These are phyloP conservation scores for Cyanoramphus novaezelandiae DNA, from an alignment of 2,113 vertebrate genomes.

Conservation along the genomic window DNA sequence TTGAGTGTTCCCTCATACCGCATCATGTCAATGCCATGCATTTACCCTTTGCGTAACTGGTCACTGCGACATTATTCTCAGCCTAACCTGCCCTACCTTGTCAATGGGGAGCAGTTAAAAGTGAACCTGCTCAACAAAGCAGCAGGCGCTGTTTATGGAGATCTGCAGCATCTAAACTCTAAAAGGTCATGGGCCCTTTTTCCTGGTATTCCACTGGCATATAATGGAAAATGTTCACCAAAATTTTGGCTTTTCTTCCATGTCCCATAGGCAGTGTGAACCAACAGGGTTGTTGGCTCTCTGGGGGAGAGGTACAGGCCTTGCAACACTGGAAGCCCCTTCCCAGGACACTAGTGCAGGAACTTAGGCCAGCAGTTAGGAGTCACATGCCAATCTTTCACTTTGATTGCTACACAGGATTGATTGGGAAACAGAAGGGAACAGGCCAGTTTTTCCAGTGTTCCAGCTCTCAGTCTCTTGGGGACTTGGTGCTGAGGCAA, in stretches of 20 bases:
- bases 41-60: neutral
- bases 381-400: neutral
- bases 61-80: neutral
- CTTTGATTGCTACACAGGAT: neutral
- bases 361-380: neutral
- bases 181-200: neutral
- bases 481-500: neutral
- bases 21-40: neutral
- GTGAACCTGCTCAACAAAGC: neutral
- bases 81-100: neutral
- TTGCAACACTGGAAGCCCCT: neutral
- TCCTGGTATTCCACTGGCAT: neutral
- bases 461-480: neutral
- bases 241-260: neutral
- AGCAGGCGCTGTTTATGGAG: neutral
- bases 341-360: neutral
- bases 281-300: neutral
- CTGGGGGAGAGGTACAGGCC: neutral
- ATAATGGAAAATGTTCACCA: neutral
- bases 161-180: neutral
- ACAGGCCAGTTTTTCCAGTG: conserved; percentile 38
- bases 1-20: neutral
- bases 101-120: neutral
- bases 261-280: neutral
- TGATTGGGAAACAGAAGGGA: conserved; percentile 28